A percentile compares a stretch with the other conserved stretches of the same genome.
Evolutionary conservation across 2,888 invertebrate genomes (phyloP).

Genomic region (Fragum sueziense): DNA sequence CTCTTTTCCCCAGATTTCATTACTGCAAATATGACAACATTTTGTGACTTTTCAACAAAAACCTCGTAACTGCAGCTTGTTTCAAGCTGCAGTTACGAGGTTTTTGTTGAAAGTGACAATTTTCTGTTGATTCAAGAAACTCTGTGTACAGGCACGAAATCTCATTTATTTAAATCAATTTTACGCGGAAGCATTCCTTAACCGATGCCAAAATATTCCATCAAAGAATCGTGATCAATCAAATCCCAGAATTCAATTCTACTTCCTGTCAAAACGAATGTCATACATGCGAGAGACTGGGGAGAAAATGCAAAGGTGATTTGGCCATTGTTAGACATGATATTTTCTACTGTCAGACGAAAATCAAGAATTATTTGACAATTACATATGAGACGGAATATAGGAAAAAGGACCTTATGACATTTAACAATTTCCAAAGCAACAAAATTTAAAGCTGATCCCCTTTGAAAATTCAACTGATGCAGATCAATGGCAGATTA

Average conservation of each 20-base stretch:
- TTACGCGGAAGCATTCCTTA: background rate
- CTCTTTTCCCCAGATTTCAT: slow-evolving; percentile 15
- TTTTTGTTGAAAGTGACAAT: too few species aligned
- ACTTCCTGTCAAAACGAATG: slow-evolving; percentile 46
- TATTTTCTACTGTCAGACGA: slow-evolving; percentile 10
- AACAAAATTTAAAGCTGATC: too few species aligned
- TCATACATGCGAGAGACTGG: slow-evolving; percentile 26
- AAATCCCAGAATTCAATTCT: slow-evolving; percentile 46
- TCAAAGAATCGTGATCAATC: slow-evolving; percentile 26
- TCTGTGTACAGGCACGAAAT: background rate
- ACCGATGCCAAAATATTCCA: slow-evolving; percentile 27
- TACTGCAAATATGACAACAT: slow-evolving; percentile 15
- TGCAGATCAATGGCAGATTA: too few species aligned
- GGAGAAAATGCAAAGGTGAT: slow-evolving; percentile 9
- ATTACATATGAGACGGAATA: too few species aligned
- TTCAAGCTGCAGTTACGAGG: too few species aligned
- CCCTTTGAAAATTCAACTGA: too few species aligned
- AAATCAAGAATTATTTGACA: background rate
- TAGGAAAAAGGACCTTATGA: too few species aligned
- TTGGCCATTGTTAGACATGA: slow-evolving; percentile 23
- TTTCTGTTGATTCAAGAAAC: background rate
- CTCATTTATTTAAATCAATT: slow-evolving; percentile 7
- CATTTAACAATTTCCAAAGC: too few species aligned
- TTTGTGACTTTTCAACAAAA: background rate
- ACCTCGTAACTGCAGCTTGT: background rate